Percentiles rank a stretch among this genome's conserved stretches.
Conservation (phyloP, 2,888 invertebrate species). For the Dicyrtomina minuta region DNA sequence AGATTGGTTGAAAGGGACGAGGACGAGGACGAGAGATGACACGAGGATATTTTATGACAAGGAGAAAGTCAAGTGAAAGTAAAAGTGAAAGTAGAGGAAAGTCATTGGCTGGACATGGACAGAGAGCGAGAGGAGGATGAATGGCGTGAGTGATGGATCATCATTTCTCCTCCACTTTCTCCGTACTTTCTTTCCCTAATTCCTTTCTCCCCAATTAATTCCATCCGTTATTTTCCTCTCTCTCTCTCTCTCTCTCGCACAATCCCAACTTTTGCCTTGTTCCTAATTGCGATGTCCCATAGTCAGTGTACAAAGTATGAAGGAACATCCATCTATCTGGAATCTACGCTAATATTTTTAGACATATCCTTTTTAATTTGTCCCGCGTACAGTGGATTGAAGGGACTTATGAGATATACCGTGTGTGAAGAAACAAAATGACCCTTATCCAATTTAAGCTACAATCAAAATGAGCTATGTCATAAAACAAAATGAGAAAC, state of each 20-base stretch:
- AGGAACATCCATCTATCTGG: no score
- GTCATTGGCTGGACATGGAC: neutral
- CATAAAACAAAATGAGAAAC: no score
- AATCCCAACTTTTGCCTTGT: neutral
- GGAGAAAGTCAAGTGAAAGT: neutral
- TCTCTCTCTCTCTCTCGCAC: conserved; percentile 4
- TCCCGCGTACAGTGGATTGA: no score
- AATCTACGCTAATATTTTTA: no score
- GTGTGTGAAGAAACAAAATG: no score
- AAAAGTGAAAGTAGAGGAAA: neutral
- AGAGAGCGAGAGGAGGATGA: neutral
- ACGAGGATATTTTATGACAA: neutral
- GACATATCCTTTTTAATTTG: no score
- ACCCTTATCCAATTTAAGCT: no score
- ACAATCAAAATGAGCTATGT: no score
- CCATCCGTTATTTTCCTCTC: conserved; percentile 3
- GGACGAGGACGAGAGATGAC: neutral
- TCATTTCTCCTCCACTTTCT: neutral
- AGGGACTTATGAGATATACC: no score
- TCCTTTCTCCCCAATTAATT: conserved; percentile 1
- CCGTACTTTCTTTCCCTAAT: neutral
- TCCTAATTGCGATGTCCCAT: neutral
- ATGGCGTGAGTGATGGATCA: neutral
- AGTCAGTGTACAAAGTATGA: neutral
- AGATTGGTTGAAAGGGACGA: no score